These are phyloP conservation scores for Sphaerodactylus townsendi DNA, from an alignment of 2,113 vertebrate genomes.

Conservation along the genomic window DNA sequence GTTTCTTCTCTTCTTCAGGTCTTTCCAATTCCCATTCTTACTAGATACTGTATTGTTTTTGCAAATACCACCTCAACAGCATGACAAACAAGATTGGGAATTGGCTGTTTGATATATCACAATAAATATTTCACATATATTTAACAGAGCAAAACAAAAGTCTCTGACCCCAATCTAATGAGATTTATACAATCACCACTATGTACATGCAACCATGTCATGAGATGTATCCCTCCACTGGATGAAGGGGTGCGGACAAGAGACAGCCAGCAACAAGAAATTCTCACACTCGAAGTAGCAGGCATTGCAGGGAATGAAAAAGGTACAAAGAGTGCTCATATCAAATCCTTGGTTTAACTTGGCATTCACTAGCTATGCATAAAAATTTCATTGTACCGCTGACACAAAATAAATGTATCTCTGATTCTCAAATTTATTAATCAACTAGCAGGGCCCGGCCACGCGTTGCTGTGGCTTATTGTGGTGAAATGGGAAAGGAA, in stretches of 20 bases:
- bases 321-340: no score
- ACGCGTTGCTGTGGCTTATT: no score
- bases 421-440: not conserved
- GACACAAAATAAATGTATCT: not conserved
- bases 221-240: no score
- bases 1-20: not conserved
- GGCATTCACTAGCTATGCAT: not conserved
- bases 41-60: not conserved
- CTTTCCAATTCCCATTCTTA: not conserved
- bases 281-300: not conserved
- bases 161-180: not conserved
- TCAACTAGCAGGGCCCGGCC: no score
- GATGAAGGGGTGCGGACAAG: not conserved
- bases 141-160: not conserved
- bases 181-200: not conserved
- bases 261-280: not conserved
- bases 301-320: not conserved
- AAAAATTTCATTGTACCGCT: not conserved
- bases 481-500: no score
- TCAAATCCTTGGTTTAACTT: not conserved
- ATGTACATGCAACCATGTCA: not conserved
- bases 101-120: not conserved
- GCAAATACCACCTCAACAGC: not conserved
- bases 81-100: not conserved
- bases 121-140: not conserved